Evolutionary conservation across 2,113 vertebrate genomes (phyloP).

Genomic region (Coturnix japonica): DNA sequence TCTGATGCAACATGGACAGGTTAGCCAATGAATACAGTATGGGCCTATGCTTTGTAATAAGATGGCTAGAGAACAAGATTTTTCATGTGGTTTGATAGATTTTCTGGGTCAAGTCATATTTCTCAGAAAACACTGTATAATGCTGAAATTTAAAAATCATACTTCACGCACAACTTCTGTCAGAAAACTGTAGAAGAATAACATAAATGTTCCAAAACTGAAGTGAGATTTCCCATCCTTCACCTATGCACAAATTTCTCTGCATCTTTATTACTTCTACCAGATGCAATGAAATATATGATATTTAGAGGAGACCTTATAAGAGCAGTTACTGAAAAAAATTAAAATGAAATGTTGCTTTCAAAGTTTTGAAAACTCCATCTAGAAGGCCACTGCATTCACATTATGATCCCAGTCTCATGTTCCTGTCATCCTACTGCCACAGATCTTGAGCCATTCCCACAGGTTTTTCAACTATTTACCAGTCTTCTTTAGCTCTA

Average conservation of each 20-base stretch:
- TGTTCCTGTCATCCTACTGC: neutral
- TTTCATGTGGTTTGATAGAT: neutral
- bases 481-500: neutral
- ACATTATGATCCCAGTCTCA: neutral
- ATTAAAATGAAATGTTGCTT: neutral
- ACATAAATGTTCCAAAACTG: neutral
- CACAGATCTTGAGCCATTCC: neutral
- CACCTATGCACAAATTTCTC: rapidly evolving
- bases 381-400: neutral
- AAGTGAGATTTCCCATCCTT: neutral
- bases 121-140: neutral
- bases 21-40: neutral
- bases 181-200: neutral
- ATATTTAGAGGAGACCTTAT: neutral
- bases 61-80: neutral
- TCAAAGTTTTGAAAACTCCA: neutral
- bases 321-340: neutral
- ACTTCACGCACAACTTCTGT: neutral
- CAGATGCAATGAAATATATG: neutral
- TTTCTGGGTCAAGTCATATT: neutral
- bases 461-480: neutral
- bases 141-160: neutral
- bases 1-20: neutral
- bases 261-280: neutral
- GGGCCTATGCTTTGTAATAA: neutral